Evolutionary conservation across 2,888 invertebrate genomes (phyloP).

Genomic region (Melieria omissa): DNA sequence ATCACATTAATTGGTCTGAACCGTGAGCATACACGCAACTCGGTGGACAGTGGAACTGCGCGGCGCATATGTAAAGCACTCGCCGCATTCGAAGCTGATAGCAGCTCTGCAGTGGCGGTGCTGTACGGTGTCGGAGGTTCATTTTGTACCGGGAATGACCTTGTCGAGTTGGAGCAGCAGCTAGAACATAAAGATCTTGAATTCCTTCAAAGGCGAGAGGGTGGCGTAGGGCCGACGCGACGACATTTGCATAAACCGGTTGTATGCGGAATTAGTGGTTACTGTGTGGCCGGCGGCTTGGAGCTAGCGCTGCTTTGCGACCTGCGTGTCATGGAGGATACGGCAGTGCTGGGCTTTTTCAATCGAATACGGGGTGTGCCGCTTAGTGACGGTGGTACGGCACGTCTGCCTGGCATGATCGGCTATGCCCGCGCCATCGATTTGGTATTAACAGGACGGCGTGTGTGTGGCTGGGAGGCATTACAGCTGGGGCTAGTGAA

Average conservation of each 20-base stretch:
- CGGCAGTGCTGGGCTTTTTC: conserved; percentile 82
- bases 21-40: conserved; percentile 83
- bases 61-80: conserved; percentile 77
- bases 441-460: conserved; percentile 85
- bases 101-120: conserved; percentile 76
- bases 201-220: conserved; percentile 64
- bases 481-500: conserved; percentile 83
- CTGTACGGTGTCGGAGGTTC: conserved; percentile 90
- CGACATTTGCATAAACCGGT: conserved; percentile 84
- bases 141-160: conserved; percentile 92
- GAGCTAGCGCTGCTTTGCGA: conserved; percentile 94
- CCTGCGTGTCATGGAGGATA: conserved; percentile 86
- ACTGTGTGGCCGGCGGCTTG: conserved; percentile 89
- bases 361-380: conserved; percentile 90
- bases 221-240: conserved; percentile 67
- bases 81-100: conserved; percentile 81
- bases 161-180: conserved; percentile 73
- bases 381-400: conserved; percentile 83
- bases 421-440: conserved; percentile 89
- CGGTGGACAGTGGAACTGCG: conserved; percentile 78
- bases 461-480: conserved; percentile 82
- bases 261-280: conserved; percentile 89
- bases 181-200: conserved; percentile 45
- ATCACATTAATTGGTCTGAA: conserved; percentile 87
- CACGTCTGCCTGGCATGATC: conserved; percentile 82